These are phyloP conservation scores for Neolamprologus cancellatus DNA, from an alignment of 2,113 vertebrate species.

Conservation along the genomic window DNA sequence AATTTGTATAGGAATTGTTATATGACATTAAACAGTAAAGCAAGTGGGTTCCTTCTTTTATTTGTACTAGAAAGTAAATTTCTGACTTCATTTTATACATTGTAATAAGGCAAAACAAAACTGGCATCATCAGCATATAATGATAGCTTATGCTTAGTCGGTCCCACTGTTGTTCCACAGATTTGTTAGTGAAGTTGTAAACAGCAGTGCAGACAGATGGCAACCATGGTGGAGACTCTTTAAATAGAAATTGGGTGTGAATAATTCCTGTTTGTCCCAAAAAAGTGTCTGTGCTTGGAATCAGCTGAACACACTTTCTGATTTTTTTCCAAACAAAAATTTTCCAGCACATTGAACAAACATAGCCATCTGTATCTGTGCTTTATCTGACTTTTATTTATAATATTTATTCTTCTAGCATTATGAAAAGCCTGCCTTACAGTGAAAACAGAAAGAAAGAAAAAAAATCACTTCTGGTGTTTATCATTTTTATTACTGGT, in stretches of 20 bases:
- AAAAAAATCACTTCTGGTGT: not conserved
- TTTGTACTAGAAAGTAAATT: not conserved
- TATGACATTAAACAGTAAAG: not conserved
- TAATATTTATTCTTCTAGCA: not conserved
- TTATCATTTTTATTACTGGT: not conserved
- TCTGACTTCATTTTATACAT: not conserved
- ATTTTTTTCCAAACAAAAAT: not conserved
- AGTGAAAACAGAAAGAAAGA: not conserved
- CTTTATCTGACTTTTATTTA: not conserved
- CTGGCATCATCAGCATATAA: not conserved
- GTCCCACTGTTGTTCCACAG: not conserved
- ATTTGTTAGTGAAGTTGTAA: not conserved
- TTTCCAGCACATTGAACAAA: not conserved
- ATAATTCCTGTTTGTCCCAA: not conserved
- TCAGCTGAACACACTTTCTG: not conserved
- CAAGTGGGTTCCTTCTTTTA: not conserved
- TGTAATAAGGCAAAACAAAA: not conserved
- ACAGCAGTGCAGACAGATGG: not conserved
- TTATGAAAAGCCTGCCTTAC: not conserved
- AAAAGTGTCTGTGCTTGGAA: not conserved
- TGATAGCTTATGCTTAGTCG: not conserved
- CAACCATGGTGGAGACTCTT: not conserved
- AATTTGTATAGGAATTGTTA: not conserved
- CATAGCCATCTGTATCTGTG: not conserved
- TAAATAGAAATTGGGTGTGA: not conserved